These are phyloP conservation scores for Gastrophysa polygoni DNA, from an alignment of 2,888 invertebrate species.

Conservation along the genomic window DNA sequence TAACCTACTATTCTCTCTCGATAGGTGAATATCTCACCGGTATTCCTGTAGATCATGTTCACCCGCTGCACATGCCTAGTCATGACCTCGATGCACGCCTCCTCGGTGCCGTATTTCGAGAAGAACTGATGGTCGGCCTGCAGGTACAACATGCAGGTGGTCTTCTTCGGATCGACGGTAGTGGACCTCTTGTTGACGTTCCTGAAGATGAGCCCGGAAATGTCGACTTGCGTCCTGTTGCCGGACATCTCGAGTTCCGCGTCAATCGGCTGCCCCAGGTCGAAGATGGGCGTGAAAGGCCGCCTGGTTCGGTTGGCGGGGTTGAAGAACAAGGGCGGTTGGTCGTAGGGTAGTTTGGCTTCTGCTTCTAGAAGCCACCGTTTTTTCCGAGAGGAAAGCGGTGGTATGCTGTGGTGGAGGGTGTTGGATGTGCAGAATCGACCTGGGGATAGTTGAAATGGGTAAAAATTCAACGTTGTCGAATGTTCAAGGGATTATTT, in stretches of 20 bases:
- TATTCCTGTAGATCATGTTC: slow-evolving; percentile 85
- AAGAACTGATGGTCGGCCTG: slow-evolving; percentile 97
- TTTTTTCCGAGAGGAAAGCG: slow-evolving; percentile 62
- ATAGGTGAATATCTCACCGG: no score
- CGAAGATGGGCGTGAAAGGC: slow-evolving; percentile 58
- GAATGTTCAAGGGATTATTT: no score
- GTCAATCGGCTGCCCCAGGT: slow-evolving; percentile 54
- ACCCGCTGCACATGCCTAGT: slow-evolving; percentile 93
- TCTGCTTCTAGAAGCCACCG: slow-evolving; percentile 74
- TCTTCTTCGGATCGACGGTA: slow-evolving; percentile 83
- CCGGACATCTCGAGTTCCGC: slow-evolving; percentile 52
- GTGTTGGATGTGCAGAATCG: slow-evolving; percentile 50
- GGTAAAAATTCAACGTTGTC: not conserved
- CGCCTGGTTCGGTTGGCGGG: slow-evolving; percentile 57
- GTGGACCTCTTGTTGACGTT: slow-evolving; percentile 69
- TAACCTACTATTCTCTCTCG: no score
- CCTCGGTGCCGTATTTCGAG: slow-evolving; percentile 91
- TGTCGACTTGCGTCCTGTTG: slow-evolving; percentile 46
- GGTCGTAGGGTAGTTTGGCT: slow-evolving; percentile 57
- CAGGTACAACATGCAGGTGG: slow-evolving; percentile 92
- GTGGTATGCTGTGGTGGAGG: slow-evolving; percentile 27
- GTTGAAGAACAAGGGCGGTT: slow-evolving; percentile 59
- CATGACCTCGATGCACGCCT: slow-evolving; percentile 94
- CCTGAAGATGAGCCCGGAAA: slow-evolving; percentile 62
- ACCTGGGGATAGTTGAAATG: slow-evolving; percentile 33